These are phyloP conservation scores for Nymphicus hollandicus DNA, from an alignment of 2,113 vertebrate species.

Conservation along the genomic window DNA sequence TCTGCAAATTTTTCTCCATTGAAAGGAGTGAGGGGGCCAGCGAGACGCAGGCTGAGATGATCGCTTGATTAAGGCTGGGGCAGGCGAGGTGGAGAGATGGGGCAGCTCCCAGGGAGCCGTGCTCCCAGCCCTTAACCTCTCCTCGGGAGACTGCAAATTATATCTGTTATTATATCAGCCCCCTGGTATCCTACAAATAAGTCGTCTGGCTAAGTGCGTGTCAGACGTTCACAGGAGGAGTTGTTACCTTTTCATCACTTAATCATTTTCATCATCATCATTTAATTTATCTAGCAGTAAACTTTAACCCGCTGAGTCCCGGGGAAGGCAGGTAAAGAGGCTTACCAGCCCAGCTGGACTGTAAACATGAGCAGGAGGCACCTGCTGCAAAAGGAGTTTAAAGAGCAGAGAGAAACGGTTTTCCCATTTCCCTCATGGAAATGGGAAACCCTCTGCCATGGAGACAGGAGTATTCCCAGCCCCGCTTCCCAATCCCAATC, in stretches of 20 bases:
- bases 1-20: slow-evolving; percentile 84
- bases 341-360: background rate
- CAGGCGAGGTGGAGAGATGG: slow-evolving; percentile 75
- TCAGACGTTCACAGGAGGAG: slow-evolving; percentile 4
- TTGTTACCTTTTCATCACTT: slow-evolving; percentile 41
- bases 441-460: background rate
- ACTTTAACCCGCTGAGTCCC: slow-evolving; percentile 3
- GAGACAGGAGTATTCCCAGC: background rate
- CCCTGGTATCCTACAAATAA: slow-evolving; percentile 70
- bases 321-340: background rate
- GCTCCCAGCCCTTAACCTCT: slow-evolving; percentile 87
- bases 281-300: slow-evolving; percentile 34
- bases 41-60: slow-evolving; percentile 85
- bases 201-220: slow-evolving; percentile 46
- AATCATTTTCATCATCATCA: slow-evolving; percentile 16
- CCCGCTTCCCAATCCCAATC: background rate
- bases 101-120: slow-evolving; percentile 76
- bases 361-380: background rate
- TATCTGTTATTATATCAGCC: slow-evolving; percentile 77
- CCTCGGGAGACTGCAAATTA: slow-evolving; percentile 78
- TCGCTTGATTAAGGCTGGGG: slow-evolving; percentile 90
- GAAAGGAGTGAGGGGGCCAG: slow-evolving; percentile 78
- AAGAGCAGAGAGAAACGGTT: background rate
- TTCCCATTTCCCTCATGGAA: background rate
- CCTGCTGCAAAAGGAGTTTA: background rate